phyloP scores from a whole-genome alignment of 2,113 vertebrate genomes.

The Malaclemys terrapin region DNA sequence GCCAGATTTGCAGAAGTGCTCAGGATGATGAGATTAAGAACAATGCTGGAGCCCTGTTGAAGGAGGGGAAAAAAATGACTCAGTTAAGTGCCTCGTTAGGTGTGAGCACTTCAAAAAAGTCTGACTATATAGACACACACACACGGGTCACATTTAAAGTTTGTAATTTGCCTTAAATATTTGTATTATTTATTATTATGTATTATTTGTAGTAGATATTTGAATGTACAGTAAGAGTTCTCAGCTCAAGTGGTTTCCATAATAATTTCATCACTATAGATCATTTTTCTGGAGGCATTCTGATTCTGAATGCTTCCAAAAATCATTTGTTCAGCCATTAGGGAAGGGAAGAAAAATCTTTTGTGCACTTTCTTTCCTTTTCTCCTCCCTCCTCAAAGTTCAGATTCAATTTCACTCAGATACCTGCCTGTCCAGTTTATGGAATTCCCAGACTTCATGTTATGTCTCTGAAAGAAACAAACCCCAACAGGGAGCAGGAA shows the following conservation, averaged over 20 bases:
- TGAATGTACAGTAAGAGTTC: background rate
- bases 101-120: background rate
- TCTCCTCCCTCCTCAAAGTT: background rate
- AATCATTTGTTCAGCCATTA: background rate
- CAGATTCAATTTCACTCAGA: background rate
- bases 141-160: background rate
- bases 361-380: background rate
- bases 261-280: background rate
- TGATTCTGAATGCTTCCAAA: background rate
- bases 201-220: no score
- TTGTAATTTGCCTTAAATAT: background rate
- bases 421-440: background rate
- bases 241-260: background rate
- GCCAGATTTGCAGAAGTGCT: background rate
- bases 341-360: background rate
- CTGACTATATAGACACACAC: accelerated
- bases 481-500: background rate
- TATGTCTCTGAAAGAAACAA: background rate
- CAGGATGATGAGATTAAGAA: background rate
- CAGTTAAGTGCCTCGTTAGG: background rate
- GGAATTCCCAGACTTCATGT: background rate
- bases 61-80: background rate
- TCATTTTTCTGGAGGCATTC: background rate
- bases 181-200: background rate
- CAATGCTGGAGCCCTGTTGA: background rate